Conservation (phyloP, 1,140 invertebrate species). For the Camponotus vicinus region DNA sequence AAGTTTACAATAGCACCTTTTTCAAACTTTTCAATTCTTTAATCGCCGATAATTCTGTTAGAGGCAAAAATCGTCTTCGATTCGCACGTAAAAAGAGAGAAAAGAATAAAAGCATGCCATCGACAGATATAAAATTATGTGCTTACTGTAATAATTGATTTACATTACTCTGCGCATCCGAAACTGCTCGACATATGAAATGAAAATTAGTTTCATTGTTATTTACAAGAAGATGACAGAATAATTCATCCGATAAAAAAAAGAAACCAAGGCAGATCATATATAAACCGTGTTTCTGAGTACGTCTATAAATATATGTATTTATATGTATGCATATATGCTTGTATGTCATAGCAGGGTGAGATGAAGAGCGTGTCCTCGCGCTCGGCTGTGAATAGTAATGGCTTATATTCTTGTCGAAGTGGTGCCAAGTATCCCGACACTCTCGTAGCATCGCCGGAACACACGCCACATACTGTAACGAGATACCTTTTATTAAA, state of each 20-base stretch:
- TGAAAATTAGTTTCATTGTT: conserved; percentile 61
- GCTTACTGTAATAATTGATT: conserved; percentile 63
- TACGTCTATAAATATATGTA: background rate
- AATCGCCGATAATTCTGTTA: conserved; percentile 26
- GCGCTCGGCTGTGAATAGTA: background rate
- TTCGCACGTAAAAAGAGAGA: background rate
- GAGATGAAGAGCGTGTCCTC: background rate
- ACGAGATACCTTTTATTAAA: conserved; percentile 68
- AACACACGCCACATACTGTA: conserved; percentile 21
- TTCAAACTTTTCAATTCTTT: conserved; percentile 20
- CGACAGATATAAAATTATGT: conserved; percentile 12
- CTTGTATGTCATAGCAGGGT: background rate
- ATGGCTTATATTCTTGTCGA: conserved; percentile 52
- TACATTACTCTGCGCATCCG: conserved; percentile 8
- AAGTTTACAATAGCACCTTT: background rate
- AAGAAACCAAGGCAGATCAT: conserved; percentile 41
- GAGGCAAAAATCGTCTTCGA: conserved; percentile 12
- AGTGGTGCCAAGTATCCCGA: conserved; percentile 41
- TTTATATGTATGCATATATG: too few relatives aligned
- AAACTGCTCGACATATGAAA: conserved; percentile 54
- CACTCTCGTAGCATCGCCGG: conserved; percentile 4
- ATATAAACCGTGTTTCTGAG: conserved; percentile 2
- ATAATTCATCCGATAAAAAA: conserved; percentile 46
- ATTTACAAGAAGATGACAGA: conserved; percentile 20
- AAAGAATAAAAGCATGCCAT: background rate